Base-by-base conservation (phyloP, 2,113 vertebrate species). In the Pelusios castaneus region DNA sequence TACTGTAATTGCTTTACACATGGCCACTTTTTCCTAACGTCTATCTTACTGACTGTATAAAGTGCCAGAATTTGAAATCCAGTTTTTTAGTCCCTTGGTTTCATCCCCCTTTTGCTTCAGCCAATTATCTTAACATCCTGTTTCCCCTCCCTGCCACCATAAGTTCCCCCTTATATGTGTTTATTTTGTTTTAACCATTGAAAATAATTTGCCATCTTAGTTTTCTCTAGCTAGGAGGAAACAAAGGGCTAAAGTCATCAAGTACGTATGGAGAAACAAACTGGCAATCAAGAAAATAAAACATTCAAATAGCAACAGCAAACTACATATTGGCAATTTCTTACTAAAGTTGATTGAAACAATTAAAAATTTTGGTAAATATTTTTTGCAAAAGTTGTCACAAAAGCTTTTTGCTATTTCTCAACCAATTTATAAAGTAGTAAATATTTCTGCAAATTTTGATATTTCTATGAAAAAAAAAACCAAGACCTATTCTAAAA, bases 201-300 rank as follows among this genome's bases (percentile, higher is more conserved):
- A 10, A 80, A 93, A 95, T 89, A 88, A 41, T 45, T 75, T 94
- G 27, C 45, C 80, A 94, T 51, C 2, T 95, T 84, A 88, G 89
- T 80, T 92, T 94, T 27, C 45, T 86, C 63, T 82, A 86, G 54
- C 80, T 95, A 85, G 6, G 21, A 88, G 67, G 89, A 92, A 94
- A 38, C 11, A 52, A 95, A 92, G 80, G 41, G 24, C 78, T 90
- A 86, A 70, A 58, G 81, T 78, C 17, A 29, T 85, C 83, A 82
- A n/a, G 82, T 70, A 31, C 43, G 10, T 90, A 93, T 80, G 51
- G 93, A 88, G 91, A 95, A 93, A 91, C 82, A 94, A 88, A 87
- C 78, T 60, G 79, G 80, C 24, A 82, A 31, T 84, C 89, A 82
- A 55, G 54, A 92, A 67, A 92, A 93, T 84, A 49, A 93, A 94